phyloP scores from a whole-genome alignment of 2,113 vertebrate genomes.

The Oreochromis niloticus region DNA sequence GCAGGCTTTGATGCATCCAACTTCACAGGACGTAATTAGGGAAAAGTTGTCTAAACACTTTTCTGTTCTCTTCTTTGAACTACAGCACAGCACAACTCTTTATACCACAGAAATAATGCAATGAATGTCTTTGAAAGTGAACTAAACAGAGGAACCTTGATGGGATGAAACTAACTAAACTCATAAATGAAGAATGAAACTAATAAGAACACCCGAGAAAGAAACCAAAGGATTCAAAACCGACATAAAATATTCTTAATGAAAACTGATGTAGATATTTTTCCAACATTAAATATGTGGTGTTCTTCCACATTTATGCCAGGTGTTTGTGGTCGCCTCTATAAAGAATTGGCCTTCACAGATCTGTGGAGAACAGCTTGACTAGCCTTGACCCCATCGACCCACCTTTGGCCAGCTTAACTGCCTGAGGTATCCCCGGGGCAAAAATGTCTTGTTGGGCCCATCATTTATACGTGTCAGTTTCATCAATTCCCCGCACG shows the following conservation, averaged over 20 bases:
- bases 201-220: neutral
- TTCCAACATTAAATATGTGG: neutral
- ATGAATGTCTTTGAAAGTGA: neutral
- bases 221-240: neutral
- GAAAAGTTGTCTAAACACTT: neutral
- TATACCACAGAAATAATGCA: neutral
- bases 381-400: neutral
- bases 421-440: neutral
- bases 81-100: neutral
- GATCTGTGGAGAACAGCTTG: neutral
- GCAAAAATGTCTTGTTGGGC: neutral
- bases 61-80: neutral
- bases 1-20: neutral
- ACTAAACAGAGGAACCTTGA: neutral
- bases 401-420: neutral
- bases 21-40: neutral
- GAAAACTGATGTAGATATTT: neutral
- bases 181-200: neutral
- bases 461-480: neutral
- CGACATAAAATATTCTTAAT: neutral
- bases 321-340: neutral
- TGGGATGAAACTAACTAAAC: neutral
- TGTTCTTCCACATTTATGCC: neutral
- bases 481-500: neutral
- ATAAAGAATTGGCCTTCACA: neutral